Evolutionary conservation across 2,113 vertebrate species (phyloP), one percentile per base, ranked within the genome.

Genomic region (Blennius ocellaris): DNA sequence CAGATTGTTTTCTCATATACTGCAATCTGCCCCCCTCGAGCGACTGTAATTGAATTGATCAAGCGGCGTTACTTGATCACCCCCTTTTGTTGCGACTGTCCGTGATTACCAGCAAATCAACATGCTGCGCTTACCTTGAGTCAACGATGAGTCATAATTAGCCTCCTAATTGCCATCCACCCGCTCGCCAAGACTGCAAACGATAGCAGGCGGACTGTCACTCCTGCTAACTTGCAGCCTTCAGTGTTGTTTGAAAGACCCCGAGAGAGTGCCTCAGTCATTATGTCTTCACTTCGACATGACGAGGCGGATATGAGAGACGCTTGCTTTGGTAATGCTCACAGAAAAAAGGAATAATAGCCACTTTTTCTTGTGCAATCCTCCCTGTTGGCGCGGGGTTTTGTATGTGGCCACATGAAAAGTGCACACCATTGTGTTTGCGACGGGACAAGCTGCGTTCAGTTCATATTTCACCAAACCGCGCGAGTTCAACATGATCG

Each of bases 1-100:
- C 30, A 11, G 49, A 51, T 61, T 11, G 0, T 69, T 74, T 56
- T 30, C 65, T 69, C 63, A 49, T 62, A 21, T 39, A 39, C 14
- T 30, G 36, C 53, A 69, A 30, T 74, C 69, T 57, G 39, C 69
- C 69, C 51, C 51, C 69, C 40, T n/a, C 1, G 1, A 56, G 56
- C 56, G 52, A 61, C 17, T 3, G 52, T 88, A 73, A 88, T 81
- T 75, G 80, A 73, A 88, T 81, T 75, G 80, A 86, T 85, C 44
- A 52, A 67, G 62, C 12, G 11, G 37, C 51, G 69, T 53, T 71
- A 60, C 60, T 37, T 66, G 69, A 77, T 76, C 37, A 37, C 36
- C 67, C 10, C n/a, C n/a, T n/a, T n/a, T n/a, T 48, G 68, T 61
- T 17, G 9, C 80, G 37, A 36, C 65, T 76, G 76, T 73, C 79